Evolutionary conservation across 2,113 vertebrate genomes (phyloP), one percentile per base, ranked within the genome.

Genomic region (Maccullochella peelii): DNA sequence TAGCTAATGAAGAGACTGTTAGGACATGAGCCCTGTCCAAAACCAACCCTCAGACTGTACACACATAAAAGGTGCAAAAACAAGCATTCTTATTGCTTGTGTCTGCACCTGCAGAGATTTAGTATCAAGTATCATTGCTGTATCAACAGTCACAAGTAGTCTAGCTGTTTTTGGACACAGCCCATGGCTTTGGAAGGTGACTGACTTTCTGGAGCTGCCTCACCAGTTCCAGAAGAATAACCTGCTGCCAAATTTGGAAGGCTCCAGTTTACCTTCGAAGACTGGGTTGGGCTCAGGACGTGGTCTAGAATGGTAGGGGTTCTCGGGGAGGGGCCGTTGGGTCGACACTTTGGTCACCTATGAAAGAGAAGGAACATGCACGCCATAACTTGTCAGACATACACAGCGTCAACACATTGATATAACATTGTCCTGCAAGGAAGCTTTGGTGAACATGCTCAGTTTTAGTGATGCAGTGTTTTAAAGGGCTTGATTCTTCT

Each of bases 341-440:
- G 98, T 99, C 67, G 96, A 89, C 95, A 99, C 98, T 96, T 99
- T 99, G 1, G 99, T 99, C 89, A 99, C 96, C 99, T 99, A 90
- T 0, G 3, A 85, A 72, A 71, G 10, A 65, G 47, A 77, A 40
- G 10, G 15, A 83, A 71, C 16, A 58, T 15, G 12, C 4, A 50
- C 9, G 16, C 20, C 1, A 44, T 6, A 25, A 71, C 3, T 77
- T 77, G 25, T 73, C 8, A 83, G n/a, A 65, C 6, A 61, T 18
- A 18, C 25, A 44, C 0, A 40, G 18, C 6, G 54, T 8, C 30
- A 75, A 44, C 11, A 40, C 16, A 71, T 3, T 50, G 30, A 77
- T 42, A 49, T 40, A 10, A 42, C 21, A 23, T 23, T 49, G 11
- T 36, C 8, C 25, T 44, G 25, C 12, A 44, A 42, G 50, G 20